These are phyloP conservation scores for Hypomesus transpacificus DNA, from an alignment of 2,113 vertebrate genomes.

Conservation along the genomic window DNA sequence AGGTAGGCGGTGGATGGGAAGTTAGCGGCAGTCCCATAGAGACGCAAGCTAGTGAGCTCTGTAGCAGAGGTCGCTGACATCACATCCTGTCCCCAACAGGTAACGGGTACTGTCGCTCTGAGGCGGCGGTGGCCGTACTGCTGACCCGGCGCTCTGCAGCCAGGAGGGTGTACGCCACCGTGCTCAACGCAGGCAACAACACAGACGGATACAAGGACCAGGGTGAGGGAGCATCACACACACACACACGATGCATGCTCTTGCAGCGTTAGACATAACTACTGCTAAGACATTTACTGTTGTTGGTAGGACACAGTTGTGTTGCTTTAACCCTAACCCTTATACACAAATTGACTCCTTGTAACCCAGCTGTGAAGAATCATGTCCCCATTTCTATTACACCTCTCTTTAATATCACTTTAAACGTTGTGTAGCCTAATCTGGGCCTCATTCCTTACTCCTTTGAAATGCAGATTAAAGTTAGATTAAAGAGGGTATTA, in stretches of 20 bases:
- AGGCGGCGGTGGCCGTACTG: conserved; percentile 84
- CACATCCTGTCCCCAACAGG: conserved; percentile 62
- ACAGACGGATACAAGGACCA: conserved; percentile 95
- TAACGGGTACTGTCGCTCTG: conserved; percentile 90
- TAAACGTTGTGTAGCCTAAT: too few species aligned
- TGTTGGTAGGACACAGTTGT: too few species aligned
- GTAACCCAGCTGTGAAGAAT: too few species aligned
- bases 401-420: too few species aligned
- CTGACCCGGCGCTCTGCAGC: conserved; percentile 84
- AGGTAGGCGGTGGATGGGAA: conserved; percentile 67
- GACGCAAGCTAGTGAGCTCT: background rate
- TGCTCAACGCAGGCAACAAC: conserved; percentile 88
- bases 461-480: background rate
- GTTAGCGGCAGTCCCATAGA: background rate
- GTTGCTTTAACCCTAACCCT: too few species aligned
- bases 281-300: too few species aligned
- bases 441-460: too few species aligned
- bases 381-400: too few species aligned
- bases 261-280: too few species aligned
- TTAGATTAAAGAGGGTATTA: background rate
- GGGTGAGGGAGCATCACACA: conserved; percentile 67
- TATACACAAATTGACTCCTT: too few species aligned
- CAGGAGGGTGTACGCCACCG: conserved; percentile 85
- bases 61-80: too few species aligned
- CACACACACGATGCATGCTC: background rate